A percentile compares a stretch with the other conserved stretches of the same genome.
phyloP scores from a whole-genome alignment of 2,888 invertebrate species.

The Andrena fulva region DNA sequence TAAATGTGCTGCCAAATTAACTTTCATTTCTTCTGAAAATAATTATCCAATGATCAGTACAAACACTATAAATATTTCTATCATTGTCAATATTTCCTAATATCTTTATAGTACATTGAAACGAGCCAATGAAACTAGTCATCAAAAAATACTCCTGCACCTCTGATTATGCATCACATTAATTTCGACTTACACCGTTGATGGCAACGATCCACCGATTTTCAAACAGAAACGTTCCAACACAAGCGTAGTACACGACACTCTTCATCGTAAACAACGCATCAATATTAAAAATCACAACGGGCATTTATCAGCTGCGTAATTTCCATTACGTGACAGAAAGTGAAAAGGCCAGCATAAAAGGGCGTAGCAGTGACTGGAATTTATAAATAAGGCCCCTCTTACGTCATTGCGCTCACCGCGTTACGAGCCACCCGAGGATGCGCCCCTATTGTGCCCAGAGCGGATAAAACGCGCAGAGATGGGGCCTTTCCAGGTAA shows the following conservation, averaged over 20 bases:
- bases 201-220: neutral
- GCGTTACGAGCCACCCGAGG: constrained; percentile 15
- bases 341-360: constrained; percentile 50
- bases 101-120: too few species aligned
- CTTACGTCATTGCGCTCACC: constrained; percentile 40
- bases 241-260: neutral
- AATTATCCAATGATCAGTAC: too few species aligned
- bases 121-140: neutral
- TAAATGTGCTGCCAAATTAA: too few species aligned
- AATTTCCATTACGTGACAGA: constrained; percentile 15
- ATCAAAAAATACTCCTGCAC: neutral
- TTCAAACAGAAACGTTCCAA: neutral
- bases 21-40: too few species aligned
- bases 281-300: constrained; percentile 12
- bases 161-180: neutral
- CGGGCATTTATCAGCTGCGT: neutral
- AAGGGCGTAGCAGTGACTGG: constrained; percentile 42
- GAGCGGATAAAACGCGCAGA: constrained; percentile 27
- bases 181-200: neutral
- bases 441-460: constrained; percentile 41
- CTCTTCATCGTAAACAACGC: neutral
- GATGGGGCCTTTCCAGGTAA: constrained; percentile 11
- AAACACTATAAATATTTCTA: too few species aligned
- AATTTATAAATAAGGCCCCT: constrained; percentile 39
- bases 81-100: too few species aligned